A percentile compares a stretch with the other conserved stretches of the same genome.
Conservation (phyloP, 2,888 invertebrate species). For the Hirtodrosophila histrioides region DNA sequence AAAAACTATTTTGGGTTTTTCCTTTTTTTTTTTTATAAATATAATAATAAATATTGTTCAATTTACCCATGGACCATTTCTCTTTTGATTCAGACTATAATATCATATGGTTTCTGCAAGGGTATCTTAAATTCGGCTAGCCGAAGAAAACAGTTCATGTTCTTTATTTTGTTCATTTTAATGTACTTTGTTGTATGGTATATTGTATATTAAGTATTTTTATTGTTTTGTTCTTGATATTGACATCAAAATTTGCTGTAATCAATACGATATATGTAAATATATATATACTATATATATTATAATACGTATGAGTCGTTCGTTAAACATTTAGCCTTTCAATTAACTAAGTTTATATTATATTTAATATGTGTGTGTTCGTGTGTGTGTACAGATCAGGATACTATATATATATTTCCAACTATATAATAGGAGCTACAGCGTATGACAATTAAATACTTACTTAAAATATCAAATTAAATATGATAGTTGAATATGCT, state of each 20-base stretch:
- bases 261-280: slow-evolving; percentile 44
- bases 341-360: slow-evolving; percentile 49
- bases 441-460: slow-evolving; percentile 19
- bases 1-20: slow-evolving; percentile 4
- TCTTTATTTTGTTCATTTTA: no score
- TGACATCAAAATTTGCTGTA: slow-evolving; percentile 37
- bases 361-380: slow-evolving; percentile 37
- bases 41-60: slow-evolving; percentile 22
- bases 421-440: slow-evolving; percentile 3
- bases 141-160: no score
- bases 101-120: slow-evolving; percentile 37
- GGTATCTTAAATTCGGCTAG: slow-evolving; percentile 32
- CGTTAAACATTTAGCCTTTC: slow-evolving; percentile 56
- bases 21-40: not conserved
- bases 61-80: not conserved
- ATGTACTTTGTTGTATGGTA: slow-evolving; percentile 10
- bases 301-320: slow-evolving; percentile 40
- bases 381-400: slow-evolving; percentile 15
- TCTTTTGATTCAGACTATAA: not conserved
- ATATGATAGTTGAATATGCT: slow-evolving; percentile 15
- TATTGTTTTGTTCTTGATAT: slow-evolving; percentile 23
- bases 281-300: slow-evolving; percentile 40
- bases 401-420: slow-evolving; percentile 13
- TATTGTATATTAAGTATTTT: slow-evolving; percentile 10
- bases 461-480: slow-evolving; percentile 22